Evolutionary conservation across 2,888 invertebrate species (phyloP).

Genomic region (Lepetodrilus schrolli): DNA sequence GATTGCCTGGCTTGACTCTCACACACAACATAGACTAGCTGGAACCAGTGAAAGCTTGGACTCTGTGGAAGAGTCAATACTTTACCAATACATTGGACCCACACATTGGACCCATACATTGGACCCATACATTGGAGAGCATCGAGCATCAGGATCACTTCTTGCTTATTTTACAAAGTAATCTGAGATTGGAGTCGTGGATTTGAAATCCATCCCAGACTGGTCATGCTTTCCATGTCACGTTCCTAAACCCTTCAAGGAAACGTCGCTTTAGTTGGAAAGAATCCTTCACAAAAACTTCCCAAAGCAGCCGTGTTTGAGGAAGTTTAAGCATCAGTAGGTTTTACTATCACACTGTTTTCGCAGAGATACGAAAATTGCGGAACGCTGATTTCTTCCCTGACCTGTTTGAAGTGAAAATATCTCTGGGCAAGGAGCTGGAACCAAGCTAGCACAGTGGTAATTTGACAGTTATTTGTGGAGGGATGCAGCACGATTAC

Average conservation of each 20-base stretch:
- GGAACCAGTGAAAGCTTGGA: background rate
- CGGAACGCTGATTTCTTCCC: background rate
- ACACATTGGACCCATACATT: background rate
- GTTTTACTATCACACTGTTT: too few species aligned
- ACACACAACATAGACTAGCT: background rate
- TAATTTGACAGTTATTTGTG: constrained; percentile 25
- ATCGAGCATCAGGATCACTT: background rate
- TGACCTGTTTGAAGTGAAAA: constrained; percentile 2
- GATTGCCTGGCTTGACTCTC: background rate
- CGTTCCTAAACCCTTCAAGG: too few species aligned
- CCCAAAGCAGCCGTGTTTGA: too few species aligned
- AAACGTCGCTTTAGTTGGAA: too few species aligned
- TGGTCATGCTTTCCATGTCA: too few species aligned
- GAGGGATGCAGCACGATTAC: constrained; percentile 7
- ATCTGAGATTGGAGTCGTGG: background rate
- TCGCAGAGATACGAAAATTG: background rate
- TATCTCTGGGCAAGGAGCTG: constrained; percentile 13
- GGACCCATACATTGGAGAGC: background rate
- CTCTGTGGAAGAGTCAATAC: background rate
- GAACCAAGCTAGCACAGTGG: constrained; percentile 2
- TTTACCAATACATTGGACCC: background rate
- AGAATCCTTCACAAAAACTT: too few species aligned
- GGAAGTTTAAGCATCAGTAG: too few species aligned
- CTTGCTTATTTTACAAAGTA: background rate
- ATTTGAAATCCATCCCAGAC: background rate